Percentiles rank a stretch among this genome's conserved stretches.
phyloP scores from a whole-genome alignment of 30 jellyfish, hydroid and myxozoan species.

The Pelagia noctiluca region DNA sequence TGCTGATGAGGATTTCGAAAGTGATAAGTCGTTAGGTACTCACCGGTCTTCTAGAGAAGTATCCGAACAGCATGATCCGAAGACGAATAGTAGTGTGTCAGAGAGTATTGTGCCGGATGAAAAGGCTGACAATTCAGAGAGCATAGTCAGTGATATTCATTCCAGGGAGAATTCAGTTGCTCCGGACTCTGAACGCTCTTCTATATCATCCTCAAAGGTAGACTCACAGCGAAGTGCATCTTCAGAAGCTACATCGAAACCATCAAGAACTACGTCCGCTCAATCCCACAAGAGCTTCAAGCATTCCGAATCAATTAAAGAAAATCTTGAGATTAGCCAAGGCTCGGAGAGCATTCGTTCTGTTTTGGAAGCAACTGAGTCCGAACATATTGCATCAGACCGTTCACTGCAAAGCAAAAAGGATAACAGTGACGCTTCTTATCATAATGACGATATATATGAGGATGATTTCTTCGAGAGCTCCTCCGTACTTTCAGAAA shows the following conservation, averaged over 20 bases:
- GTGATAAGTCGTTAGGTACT: neutral
- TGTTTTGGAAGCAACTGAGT: neutral
- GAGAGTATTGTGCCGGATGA: slow-evolving; percentile 1
- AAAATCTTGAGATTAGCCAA: no score
- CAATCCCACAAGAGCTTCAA: no score
- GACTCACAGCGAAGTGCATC: no score
- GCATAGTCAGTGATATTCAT: neutral
- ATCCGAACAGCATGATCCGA: neutral
- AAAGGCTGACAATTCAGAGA: neutral
- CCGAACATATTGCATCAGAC: no score
- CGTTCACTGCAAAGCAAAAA: slow-evolving; percentile 5
- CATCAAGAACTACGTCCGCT: no score
- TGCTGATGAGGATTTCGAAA: slow-evolving; percentile 35
- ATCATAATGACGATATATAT: slow-evolving; percentile 53
- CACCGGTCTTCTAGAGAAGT: neutral
- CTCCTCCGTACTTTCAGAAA: slow-evolving; percentile 29
- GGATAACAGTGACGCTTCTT: no score
- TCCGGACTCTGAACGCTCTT: neutral
- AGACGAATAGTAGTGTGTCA: neutral
- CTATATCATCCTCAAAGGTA: no score
- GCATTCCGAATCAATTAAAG: no score
- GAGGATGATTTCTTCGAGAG: slow-evolving; percentile 88
- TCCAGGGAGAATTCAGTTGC: neutral
- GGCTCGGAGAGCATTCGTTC: slow-evolving; percentile 3
- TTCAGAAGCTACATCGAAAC: no score